These are phyloP conservation scores for Oriolus oriolus DNA, from an alignment of 2,113 vertebrate genomes.

Conservation along the genomic window DNA sequence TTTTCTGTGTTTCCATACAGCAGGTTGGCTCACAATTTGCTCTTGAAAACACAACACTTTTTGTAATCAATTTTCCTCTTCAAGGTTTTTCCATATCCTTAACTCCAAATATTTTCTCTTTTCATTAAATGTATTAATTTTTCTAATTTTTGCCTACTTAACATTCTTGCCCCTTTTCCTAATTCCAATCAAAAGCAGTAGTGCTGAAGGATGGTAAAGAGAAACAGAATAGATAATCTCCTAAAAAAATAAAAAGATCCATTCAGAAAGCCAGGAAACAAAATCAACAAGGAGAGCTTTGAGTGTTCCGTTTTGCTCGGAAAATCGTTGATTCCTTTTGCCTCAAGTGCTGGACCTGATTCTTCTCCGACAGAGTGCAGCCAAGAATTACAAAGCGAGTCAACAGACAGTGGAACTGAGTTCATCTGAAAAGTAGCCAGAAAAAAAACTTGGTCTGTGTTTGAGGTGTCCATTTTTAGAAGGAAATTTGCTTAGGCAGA, in stretches of 20 bases:
- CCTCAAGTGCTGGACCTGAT: slow-evolving; percentile 12
- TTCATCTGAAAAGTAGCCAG: slow-evolving; percentile 36
- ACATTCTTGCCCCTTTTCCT: background rate
- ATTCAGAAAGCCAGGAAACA: background rate
- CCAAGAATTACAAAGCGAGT: slow-evolving; percentile 48
- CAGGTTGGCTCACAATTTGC: background rate
- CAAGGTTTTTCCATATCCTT: background rate
- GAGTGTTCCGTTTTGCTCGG: background rate
- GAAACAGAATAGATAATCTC: background rate
- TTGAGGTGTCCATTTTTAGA: slow-evolving; percentile 26
- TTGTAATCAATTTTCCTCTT: background rate
- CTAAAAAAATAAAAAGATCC: background rate
- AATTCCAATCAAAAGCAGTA: background rate
- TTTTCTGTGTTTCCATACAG: background rate
- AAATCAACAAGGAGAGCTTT: slow-evolving; percentile 28
- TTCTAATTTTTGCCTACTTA: background rate
- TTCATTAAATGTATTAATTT: background rate
- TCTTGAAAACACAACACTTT: background rate
- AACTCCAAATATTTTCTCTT: background rate
- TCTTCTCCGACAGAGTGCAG: slow-evolving; percentile 46
- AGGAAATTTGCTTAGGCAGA: slow-evolving; percentile 45
- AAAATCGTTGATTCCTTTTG: slow-evolving; percentile 9
- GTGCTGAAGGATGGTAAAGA: background rate
- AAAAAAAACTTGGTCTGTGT: background rate
- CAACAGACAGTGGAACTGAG: slow-evolving; percentile 44